Base-by-base conservation (phyloP, 1,140 invertebrate genomes). In the Eubasilissa regina region DNA sequence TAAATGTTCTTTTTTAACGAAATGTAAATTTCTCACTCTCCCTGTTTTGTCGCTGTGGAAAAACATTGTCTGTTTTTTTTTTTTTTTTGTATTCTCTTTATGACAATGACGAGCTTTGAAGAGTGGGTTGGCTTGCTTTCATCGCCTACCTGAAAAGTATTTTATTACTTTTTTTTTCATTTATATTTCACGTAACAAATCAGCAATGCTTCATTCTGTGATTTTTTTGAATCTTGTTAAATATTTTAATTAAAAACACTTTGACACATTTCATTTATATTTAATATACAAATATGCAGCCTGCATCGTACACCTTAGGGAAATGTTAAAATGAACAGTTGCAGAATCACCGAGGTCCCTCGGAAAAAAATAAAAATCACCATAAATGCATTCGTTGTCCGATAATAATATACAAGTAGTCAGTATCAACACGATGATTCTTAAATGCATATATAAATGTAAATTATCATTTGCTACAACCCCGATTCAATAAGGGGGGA, bases 111-210 rank as follows among this genome's bases (percentile, higher is more conserved):
- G 70, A 56, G 53, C n/a, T 74, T 74, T 35, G 70, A 44, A 35
- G 53, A 73, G 53, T 73, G 53, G 53, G 70, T 73, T 73, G 53
- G 64, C 64, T 48, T 74, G 51, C 56, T 74, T 74, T 55, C 51
- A 44, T 56, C 53, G 25, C 25, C 51, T 56, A 17, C 35, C 35
- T 56, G 70, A 19, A 56, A 74, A 43, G 48, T 55, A 74, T 74
- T 74, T 74, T 74, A 74, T 55, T 25, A 74, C 70, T n/a, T n/a
- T 74, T 74, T n/a, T 35, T 70, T 70, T 70, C 66, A 48, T 70
- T 70, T 70, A 17, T 11, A 48, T 48, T 70, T 70, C 45, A 12
- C 56, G 56, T 19, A 51, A n/a, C 25, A 35, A 35, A 35, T 35
- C 25, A 35, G 1, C 25, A 6, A 3, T 35, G 25, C 6, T 35